Percentiles rank a stretch among this genome's conserved stretches.
Evolutionary conservation across 35 echinoderm and acorn worm genomes (phyloP).

Genomic region (Lytechinus variegatus): DNA sequence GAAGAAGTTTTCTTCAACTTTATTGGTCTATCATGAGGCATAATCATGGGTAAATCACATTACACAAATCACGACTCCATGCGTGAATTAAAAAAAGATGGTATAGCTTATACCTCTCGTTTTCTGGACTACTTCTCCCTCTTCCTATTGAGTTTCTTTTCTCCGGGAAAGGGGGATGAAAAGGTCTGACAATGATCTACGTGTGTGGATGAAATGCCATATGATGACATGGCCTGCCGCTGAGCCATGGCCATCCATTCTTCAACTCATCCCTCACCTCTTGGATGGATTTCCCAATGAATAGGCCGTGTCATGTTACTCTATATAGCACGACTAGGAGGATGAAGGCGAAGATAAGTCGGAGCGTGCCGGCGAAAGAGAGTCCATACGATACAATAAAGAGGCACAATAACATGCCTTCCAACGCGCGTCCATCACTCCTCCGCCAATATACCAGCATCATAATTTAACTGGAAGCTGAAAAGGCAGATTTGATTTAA

Average conservation of each 20-base stretch:
- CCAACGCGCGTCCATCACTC: neutral
- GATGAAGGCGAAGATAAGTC: neutral
- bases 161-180: neutral
- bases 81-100: neutral
- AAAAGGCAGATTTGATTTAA: neutral
- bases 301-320: conserved; percentile 39
- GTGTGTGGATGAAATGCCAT: conserved; percentile 17
- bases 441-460: neutral
- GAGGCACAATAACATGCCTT: neutral
- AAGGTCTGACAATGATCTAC: neutral
- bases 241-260: conserved; percentile 16
- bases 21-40: neutral
- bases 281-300: neutral
- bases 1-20: neutral
- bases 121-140: neutral
- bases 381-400: neutral
- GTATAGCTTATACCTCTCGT: neutral
- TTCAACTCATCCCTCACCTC: neutral
- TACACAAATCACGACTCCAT: neutral
- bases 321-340: neutral
- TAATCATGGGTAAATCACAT: neutral
- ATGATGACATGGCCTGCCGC: neutral
- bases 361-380: neutral
- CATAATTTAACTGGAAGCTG: neutral
- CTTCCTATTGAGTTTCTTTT: neutral